These are phyloP conservation scores for Temnothorax ravouxi DNA, from an alignment of 2,888 invertebrate genomes.

Conservation along the genomic window DNA sequence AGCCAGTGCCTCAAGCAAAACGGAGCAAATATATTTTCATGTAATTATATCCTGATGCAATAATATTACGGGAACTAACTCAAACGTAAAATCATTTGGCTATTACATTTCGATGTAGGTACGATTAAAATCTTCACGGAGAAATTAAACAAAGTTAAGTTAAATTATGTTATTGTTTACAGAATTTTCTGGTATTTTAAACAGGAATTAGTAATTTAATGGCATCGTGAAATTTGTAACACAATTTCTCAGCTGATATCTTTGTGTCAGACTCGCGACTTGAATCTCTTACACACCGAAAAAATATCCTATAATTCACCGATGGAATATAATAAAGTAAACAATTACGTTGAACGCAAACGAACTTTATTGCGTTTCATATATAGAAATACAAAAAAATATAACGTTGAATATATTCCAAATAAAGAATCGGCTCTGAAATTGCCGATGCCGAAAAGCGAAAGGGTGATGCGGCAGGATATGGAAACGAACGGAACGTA, in stretches of 20 bases:
- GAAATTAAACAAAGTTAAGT: slow-evolving; percentile 25
- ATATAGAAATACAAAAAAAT: slow-evolving; percentile 19
- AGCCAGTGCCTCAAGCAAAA: slow-evolving; percentile 33
- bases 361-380: background rate
- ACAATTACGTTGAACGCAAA: background rate
- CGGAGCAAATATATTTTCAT: slow-evolving; percentile 32
- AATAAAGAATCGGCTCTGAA: slow-evolving; percentile 14
- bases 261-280: background rate
- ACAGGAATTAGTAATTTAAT: slow-evolving; percentile 2
- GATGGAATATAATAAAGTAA: background rate
- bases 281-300: background rate
- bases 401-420: slow-evolving; percentile 27
- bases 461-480: slow-evolving; percentile 3
- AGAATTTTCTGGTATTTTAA: slow-evolving; percentile 3
- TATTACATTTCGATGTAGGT: slow-evolving; percentile 37
- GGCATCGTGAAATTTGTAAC: slow-evolving; percentile 4
- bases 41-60: slow-evolving; percentile 43
- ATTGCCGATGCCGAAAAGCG: slow-evolving; percentile 10
- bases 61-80: slow-evolving; percentile 33
- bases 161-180: slow-evolving; percentile 19
- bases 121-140: slow-evolving; percentile 11
- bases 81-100: slow-evolving; percentile 28
- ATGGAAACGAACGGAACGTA: background rate
- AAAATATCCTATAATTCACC: background rate
- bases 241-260: background rate